Evolutionary conservation across 2,888 invertebrate genomes (phyloP).

Genomic region (Neoaliturus tenellus): DNA sequence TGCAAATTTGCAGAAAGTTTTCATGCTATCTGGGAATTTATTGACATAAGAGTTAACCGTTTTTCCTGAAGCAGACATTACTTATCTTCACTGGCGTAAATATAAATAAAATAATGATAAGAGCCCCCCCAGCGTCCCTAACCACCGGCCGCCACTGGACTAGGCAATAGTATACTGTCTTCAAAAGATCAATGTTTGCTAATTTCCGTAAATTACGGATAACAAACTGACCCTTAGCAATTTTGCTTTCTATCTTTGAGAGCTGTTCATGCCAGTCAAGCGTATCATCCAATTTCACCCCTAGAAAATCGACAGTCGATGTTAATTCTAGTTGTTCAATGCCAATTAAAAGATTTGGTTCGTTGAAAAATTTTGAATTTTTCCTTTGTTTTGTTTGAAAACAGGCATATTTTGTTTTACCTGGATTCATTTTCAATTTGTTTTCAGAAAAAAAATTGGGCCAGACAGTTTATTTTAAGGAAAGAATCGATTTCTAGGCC

Average conservation of each 20-base stretch:
- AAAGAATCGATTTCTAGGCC: slow-evolving; percentile 1
- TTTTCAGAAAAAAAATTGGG: slow-evolving; percentile 21
- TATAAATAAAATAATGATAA: too few relatives aligned
- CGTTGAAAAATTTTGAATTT: background rate
- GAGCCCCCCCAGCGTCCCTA: too few relatives aligned
- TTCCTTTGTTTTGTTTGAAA: background rate
- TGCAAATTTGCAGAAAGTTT: too few relatives aligned
- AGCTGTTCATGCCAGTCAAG: background rate
- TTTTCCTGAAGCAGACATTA: too few relatives aligned
- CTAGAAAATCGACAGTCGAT: background rate
- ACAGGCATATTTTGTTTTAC: background rate
- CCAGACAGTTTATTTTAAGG: background rate
- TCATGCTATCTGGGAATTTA: too few relatives aligned
- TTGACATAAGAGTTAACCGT: too few relatives aligned
- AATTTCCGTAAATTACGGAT: too few relatives aligned
- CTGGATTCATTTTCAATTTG: background rate
- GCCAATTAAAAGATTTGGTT: background rate
- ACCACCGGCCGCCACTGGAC: too few relatives aligned
- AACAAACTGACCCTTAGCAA: background rate
- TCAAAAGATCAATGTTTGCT: background rate
- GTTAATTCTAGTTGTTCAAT: background rate
- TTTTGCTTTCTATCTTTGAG: background rate
- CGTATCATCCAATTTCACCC: too few relatives aligned
- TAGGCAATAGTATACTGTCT: background rate
- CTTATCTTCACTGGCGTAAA: too few relatives aligned